Conservation (phyloP, 2,888 invertebrate genomes). For the Erynnis tages region DNA sequence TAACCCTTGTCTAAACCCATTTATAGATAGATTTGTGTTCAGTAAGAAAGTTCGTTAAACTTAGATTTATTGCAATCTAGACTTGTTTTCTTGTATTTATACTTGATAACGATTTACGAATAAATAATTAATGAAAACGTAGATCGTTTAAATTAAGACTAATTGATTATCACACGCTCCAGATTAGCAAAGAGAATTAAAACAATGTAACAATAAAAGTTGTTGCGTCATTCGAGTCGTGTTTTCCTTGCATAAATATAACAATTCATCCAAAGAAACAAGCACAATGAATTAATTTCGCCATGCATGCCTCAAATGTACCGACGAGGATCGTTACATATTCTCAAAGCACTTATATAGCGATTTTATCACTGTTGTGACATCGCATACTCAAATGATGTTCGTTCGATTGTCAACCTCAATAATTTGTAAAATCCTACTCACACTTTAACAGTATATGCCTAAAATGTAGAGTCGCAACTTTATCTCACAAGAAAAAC, state of each 20-base stretch:
- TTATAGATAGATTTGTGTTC: too few species aligned
- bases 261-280: constrained; percentile 1
- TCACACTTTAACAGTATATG: too few species aligned
- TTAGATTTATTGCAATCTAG: too few species aligned
- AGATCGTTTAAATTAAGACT: too few species aligned
- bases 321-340: constrained; percentile 35
- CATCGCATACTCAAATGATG: constrained; percentile 28
- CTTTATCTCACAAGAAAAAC: too few species aligned
- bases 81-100: too few species aligned
- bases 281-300: constrained; percentile 30
- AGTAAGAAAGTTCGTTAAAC: too few species aligned
- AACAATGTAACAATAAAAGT: background rate
- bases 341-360: constrained; percentile 31
- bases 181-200: background rate
- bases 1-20: too few species aligned
- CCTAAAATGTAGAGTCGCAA: too few species aligned
- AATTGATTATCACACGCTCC: background rate
- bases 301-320: constrained; percentile 26
- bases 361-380: constrained; percentile 44
- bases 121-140: too few species aligned
- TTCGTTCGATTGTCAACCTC: background rate
- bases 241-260: background rate
- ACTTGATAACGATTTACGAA: too few species aligned
- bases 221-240: background rate
- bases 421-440: too few species aligned